A percentile compares a stretch with the other conserved stretches of the same genome.
These are phyloP conservation scores for Paedocypris micromegethes DNA, from an alignment of 2,797 vertebrate species.

Conservation along the genomic window DNA sequence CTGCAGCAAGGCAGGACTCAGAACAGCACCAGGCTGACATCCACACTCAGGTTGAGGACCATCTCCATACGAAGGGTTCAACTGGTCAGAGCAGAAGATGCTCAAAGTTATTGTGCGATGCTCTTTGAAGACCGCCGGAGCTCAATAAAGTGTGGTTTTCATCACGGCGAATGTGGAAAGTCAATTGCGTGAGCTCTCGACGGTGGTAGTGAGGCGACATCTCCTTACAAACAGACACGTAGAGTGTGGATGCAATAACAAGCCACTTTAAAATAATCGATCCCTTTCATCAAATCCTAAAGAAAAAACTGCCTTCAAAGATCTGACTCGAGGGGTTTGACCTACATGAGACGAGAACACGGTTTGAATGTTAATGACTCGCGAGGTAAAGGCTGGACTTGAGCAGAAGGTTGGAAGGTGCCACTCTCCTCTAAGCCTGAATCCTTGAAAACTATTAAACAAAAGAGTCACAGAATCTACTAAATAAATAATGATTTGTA, in stretches of 20 bases:
- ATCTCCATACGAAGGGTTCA: not conserved
- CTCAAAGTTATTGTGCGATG: too few relatives aligned
- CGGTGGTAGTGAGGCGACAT: slow-evolving; percentile 14
- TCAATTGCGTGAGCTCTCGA: too few relatives aligned
- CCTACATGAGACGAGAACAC: slow-evolving; percentile 52
- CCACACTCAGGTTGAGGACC: slow-evolving; percentile 66
- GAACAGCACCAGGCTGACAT: slow-evolving; percentile 62
- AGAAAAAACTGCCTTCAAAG: slow-evolving; percentile 56
- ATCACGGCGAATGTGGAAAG: slow-evolving; percentile 30
- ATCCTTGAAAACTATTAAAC: slow-evolving; percentile 24
- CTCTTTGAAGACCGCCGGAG: too few relatives aligned
- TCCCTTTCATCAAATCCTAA: slow-evolving; percentile 57
- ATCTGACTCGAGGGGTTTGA: slow-evolving; percentile 48
- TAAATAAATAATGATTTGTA: too few relatives aligned
- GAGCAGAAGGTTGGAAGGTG: slow-evolving; percentile 47
- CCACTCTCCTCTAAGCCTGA: slow-evolving; percentile 28
- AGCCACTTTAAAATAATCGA: slow-evolving; percentile 62
- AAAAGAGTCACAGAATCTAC: too few relatives aligned
- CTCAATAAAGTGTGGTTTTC: too few relatives aligned
- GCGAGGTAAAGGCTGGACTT: slow-evolving; percentile 55
- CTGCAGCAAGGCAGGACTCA: slow-evolving; percentile 48
- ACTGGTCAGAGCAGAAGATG: slow-evolving; percentile 7
- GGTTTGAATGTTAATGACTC: slow-evolving; percentile 41
- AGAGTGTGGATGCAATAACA: slow-evolving; percentile 58
- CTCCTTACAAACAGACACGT: slow-evolving; percentile 46